Evolutionary conservation across 2,797 vertebrate genomes (phyloP).

Genomic region (Myotis vivesi): DNA sequence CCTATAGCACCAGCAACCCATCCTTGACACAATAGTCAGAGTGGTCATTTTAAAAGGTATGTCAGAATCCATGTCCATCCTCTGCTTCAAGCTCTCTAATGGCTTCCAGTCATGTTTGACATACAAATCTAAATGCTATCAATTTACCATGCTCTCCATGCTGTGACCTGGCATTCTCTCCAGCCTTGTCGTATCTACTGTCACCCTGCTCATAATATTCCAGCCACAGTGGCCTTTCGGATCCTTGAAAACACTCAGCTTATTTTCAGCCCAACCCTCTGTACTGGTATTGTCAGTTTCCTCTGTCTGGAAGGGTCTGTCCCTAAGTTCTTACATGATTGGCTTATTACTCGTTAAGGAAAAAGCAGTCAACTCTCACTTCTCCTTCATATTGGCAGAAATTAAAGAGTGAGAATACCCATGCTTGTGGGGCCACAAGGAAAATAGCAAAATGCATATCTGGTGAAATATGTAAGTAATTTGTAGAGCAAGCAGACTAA

Average conservation of each 20-base stretch:
- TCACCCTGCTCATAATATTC: background rate
- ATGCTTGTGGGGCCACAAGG: background rate
- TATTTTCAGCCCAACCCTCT: background rate
- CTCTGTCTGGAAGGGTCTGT: background rate
- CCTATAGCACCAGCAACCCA: background rate
- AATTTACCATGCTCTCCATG: background rate
- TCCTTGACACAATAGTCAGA: background rate
- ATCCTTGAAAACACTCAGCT: background rate
- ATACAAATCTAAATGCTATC: background rate
- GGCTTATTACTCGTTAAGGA: background rate
- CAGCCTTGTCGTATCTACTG: background rate
- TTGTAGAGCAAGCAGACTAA: background rate
- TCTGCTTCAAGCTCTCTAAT: background rate
- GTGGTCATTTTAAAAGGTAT: background rate
- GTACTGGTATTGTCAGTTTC: background rate
- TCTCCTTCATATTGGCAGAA: slow-evolving; percentile 2
- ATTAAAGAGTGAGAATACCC: background rate
- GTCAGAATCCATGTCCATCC: background rate
- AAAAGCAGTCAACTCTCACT: background rate
- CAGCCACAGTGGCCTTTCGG: background rate
- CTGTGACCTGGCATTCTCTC: background rate
- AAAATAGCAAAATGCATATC: background rate
- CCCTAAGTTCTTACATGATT: background rate
- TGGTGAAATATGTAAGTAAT: slow-evolving; percentile 26
- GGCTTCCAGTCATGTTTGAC: background rate